Conservation (phyloP, 2,888 invertebrate species). For the Protodeltote pygarga region DNA sequence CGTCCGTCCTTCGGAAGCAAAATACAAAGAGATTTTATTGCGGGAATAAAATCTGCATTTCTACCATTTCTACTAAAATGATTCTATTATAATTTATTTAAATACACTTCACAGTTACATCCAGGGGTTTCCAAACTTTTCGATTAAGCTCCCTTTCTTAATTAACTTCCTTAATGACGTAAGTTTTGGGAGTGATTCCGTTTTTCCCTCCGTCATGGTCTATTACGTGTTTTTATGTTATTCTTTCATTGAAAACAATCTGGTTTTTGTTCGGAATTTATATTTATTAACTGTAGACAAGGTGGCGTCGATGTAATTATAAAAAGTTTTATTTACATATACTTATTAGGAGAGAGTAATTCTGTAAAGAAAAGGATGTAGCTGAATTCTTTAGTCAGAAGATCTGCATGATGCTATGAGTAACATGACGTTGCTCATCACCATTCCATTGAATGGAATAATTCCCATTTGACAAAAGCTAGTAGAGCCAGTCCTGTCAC, state of each 20-base stretch:
- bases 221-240: slow-evolving; percentile 51
- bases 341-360: too few species aligned
- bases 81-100: slow-evolving; percentile 43
- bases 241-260: slow-evolving; percentile 53
- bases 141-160: slow-evolving; percentile 65
- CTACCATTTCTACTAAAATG: slow-evolving; percentile 30
- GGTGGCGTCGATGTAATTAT: slow-evolving; percentile 5
- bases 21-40: slow-evolving; percentile 5
- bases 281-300: slow-evolving; percentile 16
- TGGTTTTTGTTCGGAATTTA: slow-evolving; percentile 40
- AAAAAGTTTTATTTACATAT: too few species aligned
- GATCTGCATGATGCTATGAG: too few species aligned
- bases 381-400: too few species aligned
- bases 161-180: slow-evolving; percentile 60
- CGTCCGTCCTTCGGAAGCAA: slow-evolving; percentile 1
- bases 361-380: too few species aligned
- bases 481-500: too few species aligned
- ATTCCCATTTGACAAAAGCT: too few species aligned
- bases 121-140: slow-evolving; percentile 54
- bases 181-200: slow-evolving; percentile 53
- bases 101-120: slow-evolving; percentile 45
- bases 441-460: too few species aligned
- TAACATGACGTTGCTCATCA: too few species aligned
- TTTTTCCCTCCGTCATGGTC: slow-evolving; percentile 42
- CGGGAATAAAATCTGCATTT: slow-evolving; percentile 21